These are phyloP conservation scores for Fulica atra DNA, from an alignment of 2,113 vertebrate species.

Conservation along the genomic window DNA sequence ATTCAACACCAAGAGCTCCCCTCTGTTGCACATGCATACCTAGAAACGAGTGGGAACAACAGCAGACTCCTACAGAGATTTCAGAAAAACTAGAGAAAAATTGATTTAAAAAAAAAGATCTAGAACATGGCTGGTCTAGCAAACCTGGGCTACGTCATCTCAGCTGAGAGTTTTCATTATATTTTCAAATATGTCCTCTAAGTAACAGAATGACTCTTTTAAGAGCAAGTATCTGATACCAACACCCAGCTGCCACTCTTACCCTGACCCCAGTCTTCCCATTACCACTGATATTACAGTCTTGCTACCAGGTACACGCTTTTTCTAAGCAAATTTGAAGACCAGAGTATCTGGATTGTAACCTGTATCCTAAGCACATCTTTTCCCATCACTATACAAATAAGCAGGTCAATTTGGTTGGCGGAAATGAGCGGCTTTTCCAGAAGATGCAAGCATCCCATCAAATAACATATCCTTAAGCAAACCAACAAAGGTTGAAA, in stretches of 20 bases:
- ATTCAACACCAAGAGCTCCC: neutral
- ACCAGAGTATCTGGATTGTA: neutral
- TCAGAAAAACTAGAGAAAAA: neutral
- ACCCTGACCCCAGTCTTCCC: neutral
- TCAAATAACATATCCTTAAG: slow-evolving; percentile 18
- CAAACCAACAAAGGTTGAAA: slow-evolving; percentile 52
- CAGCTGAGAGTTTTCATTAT: neutral
- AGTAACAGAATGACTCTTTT: neutral
- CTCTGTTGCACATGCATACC: neutral
- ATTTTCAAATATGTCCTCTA: neutral
- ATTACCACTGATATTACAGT: neutral
- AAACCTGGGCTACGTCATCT: neutral
- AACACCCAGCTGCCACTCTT: neutral
- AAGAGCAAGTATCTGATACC: neutral
- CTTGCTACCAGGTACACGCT: neutral
- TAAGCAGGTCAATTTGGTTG: neutral
- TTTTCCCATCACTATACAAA: neutral
- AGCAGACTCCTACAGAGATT: neutral
- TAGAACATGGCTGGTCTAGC: neutral
- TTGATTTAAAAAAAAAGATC: fast-evolving
- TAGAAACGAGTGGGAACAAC: neutral
- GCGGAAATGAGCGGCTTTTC: neutral
- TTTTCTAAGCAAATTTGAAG: neutral
- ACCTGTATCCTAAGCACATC: neutral
- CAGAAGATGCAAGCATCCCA: neutral